Conservation (phyloP, 2,113 vertebrate genomes). For the Probosciger aterrimus region DNA sequence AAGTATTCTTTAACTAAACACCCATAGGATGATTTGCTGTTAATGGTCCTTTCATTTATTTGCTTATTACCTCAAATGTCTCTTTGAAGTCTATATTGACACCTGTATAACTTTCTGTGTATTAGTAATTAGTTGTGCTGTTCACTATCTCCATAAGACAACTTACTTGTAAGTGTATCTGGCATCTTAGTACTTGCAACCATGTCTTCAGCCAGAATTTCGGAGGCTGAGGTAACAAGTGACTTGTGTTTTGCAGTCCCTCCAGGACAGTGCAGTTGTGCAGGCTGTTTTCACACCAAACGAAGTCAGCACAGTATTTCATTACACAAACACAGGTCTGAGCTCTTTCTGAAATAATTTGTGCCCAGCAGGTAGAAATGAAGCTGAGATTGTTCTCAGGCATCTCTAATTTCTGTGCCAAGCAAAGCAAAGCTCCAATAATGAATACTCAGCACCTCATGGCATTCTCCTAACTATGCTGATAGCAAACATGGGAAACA, state of each 20-base stretch:
- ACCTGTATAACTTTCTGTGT: neutral
- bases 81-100: neutral
- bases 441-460: neutral
- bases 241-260: neutral
- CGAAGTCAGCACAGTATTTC: fast-evolving
- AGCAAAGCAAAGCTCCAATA: neutral
- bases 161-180: neutral
- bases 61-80: neutral
- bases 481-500: neutral
- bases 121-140: neutral
- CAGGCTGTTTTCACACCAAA: fast-evolving
- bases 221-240: neutral
- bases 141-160: neutral
- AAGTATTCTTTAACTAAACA: neutral
- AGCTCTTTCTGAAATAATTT: neutral
- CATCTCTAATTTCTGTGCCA: neutral
- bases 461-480: neutral
- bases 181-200: neutral
- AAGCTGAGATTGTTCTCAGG: neutral
- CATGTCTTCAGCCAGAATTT: neutral
- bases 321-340: neutral
- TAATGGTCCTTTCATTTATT: neutral
- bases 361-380: neutral
- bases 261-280: neutral
- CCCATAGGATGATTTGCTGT: neutral